A percentile compares a stretch with the other conserved stretches of the same genome.
Conservation (phyloP, 2,797 vertebrate genomes). For the Gymnoscopelus braueri region DNA sequence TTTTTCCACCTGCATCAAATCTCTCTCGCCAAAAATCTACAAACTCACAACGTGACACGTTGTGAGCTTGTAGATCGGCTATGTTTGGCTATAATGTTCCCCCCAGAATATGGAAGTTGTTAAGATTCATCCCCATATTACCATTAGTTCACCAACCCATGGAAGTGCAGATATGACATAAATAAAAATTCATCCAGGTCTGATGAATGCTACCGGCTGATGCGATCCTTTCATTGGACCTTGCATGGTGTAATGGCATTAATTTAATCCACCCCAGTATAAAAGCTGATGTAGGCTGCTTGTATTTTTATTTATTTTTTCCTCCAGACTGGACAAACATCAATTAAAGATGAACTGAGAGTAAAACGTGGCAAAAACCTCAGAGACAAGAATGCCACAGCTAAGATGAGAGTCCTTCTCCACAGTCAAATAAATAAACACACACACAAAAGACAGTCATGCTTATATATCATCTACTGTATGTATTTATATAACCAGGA, state of each 20-base stretch:
- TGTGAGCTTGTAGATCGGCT: no score
- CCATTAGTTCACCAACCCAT: slow-evolving; percentile 32
- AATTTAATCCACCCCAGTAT: slow-evolving; percentile 40
- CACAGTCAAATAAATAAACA: slow-evolving; percentile 56
- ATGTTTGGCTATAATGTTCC: no score
- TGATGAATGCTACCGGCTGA: not conserved
- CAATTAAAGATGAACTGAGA: slow-evolving; percentile 56
- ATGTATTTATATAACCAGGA: slow-evolving; percentile 55
- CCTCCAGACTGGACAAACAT: slow-evolving; percentile 44
- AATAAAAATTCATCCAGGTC: slow-evolving; percentile 11
- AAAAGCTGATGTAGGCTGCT: not conserved
- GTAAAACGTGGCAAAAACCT: slow-evolving; percentile 56
- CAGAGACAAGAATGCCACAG: slow-evolving; percentile 37
- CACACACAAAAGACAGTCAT: slow-evolving; percentile 45
- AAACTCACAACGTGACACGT: no score
- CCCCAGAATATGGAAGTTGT: no score
- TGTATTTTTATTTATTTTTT: slow-evolving; percentile 42
- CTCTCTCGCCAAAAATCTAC: no score
- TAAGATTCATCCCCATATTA: slow-evolving; percentile 47
- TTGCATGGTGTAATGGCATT: slow-evolving; percentile 13
- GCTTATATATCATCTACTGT: slow-evolving; percentile 54
- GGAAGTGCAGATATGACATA: slow-evolving; percentile 6
- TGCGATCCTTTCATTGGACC: slow-evolving; percentile 9
- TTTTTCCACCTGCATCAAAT: no score
- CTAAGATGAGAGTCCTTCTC: slow-evolving; percentile 65